Conservation (phyloP, 1,140 invertebrate genomes). For the Pararge aegeria region DNA sequence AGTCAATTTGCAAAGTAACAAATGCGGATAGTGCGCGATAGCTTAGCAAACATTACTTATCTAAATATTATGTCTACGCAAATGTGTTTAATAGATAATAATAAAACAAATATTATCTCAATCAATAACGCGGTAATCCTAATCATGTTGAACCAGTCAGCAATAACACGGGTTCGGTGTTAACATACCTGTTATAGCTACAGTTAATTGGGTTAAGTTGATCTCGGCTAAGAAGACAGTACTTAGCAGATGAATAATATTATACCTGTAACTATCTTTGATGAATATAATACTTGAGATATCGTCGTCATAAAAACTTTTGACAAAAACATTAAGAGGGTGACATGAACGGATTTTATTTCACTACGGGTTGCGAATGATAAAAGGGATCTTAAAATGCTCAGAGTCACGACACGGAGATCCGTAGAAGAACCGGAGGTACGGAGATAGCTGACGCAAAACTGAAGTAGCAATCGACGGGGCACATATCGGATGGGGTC, state of each 20-base stretch:
- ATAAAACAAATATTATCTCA: background rate
- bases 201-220: background rate
- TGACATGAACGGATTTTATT: too few species aligned
- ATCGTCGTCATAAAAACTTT: too few species aligned
- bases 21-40: background rate
- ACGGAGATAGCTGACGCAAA: too few species aligned
- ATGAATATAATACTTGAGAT: background rate
- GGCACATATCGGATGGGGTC: too few species aligned
- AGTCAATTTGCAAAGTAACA: background rate
- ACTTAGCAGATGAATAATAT: background rate
- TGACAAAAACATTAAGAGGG: too few species aligned
- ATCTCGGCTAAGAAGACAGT: background rate
- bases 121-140: background rate
- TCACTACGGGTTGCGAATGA: too few species aligned
- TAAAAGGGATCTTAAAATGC: too few species aligned
- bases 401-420: too few species aligned
- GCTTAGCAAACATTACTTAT: background rate
- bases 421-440: too few species aligned
- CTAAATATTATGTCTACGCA: background rate
- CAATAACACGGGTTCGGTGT: background rate
- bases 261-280: background rate
- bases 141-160: background rate
- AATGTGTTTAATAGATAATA: background rate
- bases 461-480: too few species aligned
- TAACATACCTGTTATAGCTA: slow-evolving; percentile 2